Percentiles rank a stretch among this genome's conserved stretches.
Conservation (phyloP, 2,113 vertebrate genomes). For the Spermophilus dauricus region DNA sequence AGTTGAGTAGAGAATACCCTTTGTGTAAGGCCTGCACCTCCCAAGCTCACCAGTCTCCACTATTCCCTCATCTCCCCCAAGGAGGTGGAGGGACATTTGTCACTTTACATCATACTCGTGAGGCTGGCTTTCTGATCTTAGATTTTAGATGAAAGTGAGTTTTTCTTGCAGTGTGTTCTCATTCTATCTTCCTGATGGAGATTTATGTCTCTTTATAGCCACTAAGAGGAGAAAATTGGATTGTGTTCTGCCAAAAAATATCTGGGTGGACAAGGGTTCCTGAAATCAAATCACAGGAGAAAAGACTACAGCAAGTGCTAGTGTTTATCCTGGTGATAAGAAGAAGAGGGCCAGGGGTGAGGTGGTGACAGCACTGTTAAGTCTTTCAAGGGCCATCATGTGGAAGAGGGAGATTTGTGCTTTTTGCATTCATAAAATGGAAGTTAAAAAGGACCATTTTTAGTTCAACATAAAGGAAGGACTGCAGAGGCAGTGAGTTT, state of each 20-base stretch:
- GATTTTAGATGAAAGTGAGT: not conserved
- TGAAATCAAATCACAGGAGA: not conserved
- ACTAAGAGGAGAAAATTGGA: not conserved
- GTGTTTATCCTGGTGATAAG: not conserved
- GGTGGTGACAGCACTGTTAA: no score
- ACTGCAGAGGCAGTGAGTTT: not conserved
- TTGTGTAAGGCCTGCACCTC: not conserved
- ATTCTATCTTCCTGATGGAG: not conserved
- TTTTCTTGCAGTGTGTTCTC: not conserved
- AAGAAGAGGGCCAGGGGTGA: no score
- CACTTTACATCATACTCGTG: not conserved
- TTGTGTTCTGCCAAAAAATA: not conserved
- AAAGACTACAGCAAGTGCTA: no score
- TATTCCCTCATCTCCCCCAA: rapidly evolving
- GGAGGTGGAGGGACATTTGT: rapidly evolving
- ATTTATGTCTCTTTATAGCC: not conserved
- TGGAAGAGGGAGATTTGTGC: no score
- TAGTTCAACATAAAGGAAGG: not conserved
- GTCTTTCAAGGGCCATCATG: no score
- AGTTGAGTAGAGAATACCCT: not conserved
- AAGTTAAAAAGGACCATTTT: not conserved
- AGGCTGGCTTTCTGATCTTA: not conserved
- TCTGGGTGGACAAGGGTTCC: not conserved
- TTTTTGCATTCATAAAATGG: not conserved
- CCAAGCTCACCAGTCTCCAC: no score